Evolutionary conservation across 2,113 vertebrate genomes (phyloP), one percentile per base, ranked within the genome.

Genomic region (Smithornis capensis): DNA sequence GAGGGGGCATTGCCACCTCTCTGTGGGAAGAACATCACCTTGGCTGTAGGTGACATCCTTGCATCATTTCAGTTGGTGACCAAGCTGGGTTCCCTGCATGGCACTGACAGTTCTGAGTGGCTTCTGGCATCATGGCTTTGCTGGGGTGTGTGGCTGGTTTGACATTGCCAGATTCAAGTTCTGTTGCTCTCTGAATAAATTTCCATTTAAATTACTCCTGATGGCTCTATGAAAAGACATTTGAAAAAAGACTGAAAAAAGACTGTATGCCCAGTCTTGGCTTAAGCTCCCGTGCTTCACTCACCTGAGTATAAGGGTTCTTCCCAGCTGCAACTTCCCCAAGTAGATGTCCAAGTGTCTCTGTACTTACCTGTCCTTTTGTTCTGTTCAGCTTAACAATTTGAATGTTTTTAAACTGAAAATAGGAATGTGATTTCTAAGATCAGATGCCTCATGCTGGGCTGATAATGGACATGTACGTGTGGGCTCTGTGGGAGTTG

Each of bases 121-220:
- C 15, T 74, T 14, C 29, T 0, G 5, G 23, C 38, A 42, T 13
- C 0, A 0, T 28, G 56, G 52, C 21, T 67, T 77, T 77, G 37
- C 53, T 73, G 37, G 29, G 33, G 15, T 21, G 22, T 31, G 40
- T 0, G 9, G 55, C 25, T 52, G 7, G n/a, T 75, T 19, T 33
- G 35, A 19, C 52, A n/a, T 14, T 2, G 2, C 31, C 42, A 49
- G 19, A 44, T 87, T 53, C 3, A 3, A 38, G 10, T 57, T 23
- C 40, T 75, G 33, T 17, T 35, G 19, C 45, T 60, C 14, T 68
- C 53, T 49, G 37, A 44, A 7, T 13, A 71, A 18, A 11, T 62
- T 71, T 57, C 63, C 42, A 42, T 57, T 67, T 53, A 57, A 35
- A 53, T 76, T 71, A 35, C 24, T 80, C 27, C 35, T 25, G 9